Conservation (phyloP, 2,797 vertebrate species). For the Sebastes vulpes region DNA sequence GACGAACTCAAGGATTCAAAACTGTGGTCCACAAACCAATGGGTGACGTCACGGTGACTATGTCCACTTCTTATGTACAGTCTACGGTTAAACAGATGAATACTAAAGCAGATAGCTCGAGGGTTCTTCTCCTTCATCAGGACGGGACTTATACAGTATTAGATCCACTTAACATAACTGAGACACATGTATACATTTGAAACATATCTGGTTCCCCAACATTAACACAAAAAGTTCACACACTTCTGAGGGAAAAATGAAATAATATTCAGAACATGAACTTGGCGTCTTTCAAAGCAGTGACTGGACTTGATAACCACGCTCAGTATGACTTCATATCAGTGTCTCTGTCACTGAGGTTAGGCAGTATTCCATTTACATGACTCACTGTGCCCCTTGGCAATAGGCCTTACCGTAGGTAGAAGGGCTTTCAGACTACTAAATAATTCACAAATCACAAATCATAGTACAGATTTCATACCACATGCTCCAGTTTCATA, state of each 20-base stretch:
- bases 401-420: constrained; percentile 66
- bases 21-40: neutral
- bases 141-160: neutral
- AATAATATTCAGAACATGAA: neutral
- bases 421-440: constrained; percentile 78
- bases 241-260: neutral
- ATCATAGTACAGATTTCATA: constrained; percentile 71
- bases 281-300: neutral
- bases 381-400: constrained; percentile 68
- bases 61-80: neutral
- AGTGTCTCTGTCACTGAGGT: constrained; percentile 45
- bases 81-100: neutral
- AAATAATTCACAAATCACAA: constrained; percentile 81
- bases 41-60: neutral
- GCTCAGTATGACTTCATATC: constrained; percentile 44
- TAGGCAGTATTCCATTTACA: constrained; percentile 59
- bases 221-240: neutral
- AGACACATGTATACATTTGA: neutral
- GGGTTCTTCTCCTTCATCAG: neutral
- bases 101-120: neutral
- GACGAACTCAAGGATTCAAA: neutral
- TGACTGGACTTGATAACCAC: neutral
- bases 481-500: constrained; percentile 72
- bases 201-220: neutral
- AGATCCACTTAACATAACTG: neutral